These are phyloP conservation scores for Sylvilagus floridanus DNA, from an alignment of 2,797 vertebrate genomes.

Conservation along the genomic window DNA sequence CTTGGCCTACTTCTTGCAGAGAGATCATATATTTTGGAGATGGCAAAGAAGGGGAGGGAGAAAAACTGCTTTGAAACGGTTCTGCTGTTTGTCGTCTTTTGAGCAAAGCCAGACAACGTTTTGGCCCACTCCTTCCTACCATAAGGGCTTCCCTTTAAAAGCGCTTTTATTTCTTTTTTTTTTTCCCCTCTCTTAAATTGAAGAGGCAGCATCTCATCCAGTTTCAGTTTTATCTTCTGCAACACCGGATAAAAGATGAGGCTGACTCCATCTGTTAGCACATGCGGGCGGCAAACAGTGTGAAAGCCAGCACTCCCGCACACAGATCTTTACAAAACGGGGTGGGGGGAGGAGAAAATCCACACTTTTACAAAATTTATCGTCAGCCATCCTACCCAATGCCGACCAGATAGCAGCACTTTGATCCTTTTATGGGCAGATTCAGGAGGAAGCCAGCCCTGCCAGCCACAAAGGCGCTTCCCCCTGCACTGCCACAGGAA, in stretches of 20 bases:
- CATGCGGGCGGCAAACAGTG: conserved; percentile 67
- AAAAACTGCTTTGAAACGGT: conserved; percentile 52
- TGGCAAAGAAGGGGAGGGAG: not conserved
- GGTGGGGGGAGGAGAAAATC: not conserved
- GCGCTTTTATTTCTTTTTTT: conserved; percentile 54
- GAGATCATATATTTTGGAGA: conserved; percentile 78
- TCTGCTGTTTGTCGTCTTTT: conserved; percentile 21
- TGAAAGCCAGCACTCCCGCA: not conserved
- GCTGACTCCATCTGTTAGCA: conserved; percentile 81
- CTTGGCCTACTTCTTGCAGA: conserved; percentile 77
- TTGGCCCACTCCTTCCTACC: conserved; percentile 67
- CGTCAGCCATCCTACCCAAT: conserved; percentile 79
- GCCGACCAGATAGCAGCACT: conserved; percentile 83
- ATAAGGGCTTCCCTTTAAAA: conserved; percentile 72
- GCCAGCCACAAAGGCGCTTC: conserved; percentile 51
- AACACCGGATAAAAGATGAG: conserved; percentile 79
- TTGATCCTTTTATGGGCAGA: conserved; percentile 89
- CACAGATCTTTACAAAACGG: conserved; percentile 3
- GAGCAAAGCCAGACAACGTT: conserved; percentile 60
- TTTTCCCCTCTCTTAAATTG: conserved; percentile 60
- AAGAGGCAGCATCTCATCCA: conserved; percentile 67
- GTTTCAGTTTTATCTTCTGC: conserved; percentile 78
- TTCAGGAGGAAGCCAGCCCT: conserved; percentile 85
- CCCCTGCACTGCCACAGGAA: conserved; percentile 62
- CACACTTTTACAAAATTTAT: conserved; percentile 73